phyloP scores from a whole-genome alignment of 1,140 invertebrate genomes.

The Aradophagus sp. region DNA sequence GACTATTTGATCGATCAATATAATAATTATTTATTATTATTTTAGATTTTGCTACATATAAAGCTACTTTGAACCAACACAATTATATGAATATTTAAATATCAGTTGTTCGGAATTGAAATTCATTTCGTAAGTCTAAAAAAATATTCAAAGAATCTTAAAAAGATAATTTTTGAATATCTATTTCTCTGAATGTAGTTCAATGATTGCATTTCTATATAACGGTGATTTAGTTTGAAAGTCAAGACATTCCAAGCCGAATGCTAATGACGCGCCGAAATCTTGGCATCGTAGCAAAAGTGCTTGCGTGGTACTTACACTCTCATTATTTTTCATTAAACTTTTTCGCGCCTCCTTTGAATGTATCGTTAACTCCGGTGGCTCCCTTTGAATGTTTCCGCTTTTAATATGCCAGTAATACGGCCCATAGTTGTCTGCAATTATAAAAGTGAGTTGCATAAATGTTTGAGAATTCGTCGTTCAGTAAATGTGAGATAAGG shows the following conservation, averaged over 20 bases:
- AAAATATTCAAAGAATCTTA: background rate
- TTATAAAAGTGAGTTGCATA: too few relatives aligned
- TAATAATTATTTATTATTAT: too few relatives aligned
- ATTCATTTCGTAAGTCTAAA: background rate
- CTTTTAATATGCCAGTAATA: slow-evolving; percentile 99
- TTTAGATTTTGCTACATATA: too few relatives aligned
- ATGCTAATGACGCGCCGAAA: background rate
- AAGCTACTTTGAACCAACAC: too few relatives aligned
- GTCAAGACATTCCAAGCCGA: too few relatives aligned
- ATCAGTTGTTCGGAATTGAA: too few relatives aligned
- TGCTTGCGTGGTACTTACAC: slow-evolving; percentile 66
- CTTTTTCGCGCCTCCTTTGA: slow-evolving; percentile 73
- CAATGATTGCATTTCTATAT: too few relatives aligned
- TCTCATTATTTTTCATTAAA: slow-evolving; percentile 78
- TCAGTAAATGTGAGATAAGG: too few relatives aligned
- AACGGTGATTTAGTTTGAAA: background rate
- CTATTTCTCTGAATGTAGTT: too few relatives aligned
- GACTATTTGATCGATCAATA: too few relatives aligned
- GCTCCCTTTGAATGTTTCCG: slow-evolving; percentile 95
- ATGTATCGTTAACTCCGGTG: slow-evolving; percentile 78
- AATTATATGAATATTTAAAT: background rate
- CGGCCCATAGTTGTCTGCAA: slow-evolving; percentile 90
- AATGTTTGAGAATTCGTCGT: too few relatives aligned
- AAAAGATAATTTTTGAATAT: background rate
- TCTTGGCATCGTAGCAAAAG: too few relatives aligned